Evolutionary conservation across 2,113 vertebrate genomes (phyloP).

Genomic region (Xiphorhynchus elegans): DNA sequence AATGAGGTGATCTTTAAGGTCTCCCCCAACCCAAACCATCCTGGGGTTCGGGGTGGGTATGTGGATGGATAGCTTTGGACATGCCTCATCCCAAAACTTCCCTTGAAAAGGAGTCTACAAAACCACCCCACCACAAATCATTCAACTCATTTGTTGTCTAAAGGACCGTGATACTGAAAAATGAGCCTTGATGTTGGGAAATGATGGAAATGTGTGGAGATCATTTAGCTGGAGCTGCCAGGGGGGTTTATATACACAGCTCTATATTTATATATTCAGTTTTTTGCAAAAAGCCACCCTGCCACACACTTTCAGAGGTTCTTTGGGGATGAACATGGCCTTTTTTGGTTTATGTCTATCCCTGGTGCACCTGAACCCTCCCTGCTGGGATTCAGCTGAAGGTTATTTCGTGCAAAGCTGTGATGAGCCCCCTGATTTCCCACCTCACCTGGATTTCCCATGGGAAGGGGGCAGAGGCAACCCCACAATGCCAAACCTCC

Average conservation of each 20-base stretch:
- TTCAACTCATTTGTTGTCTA: neutral
- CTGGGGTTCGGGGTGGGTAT: neutral
- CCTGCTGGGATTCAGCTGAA: neutral
- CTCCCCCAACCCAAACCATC: neutral
- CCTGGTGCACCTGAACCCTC: neutral
- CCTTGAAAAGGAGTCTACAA: neutral
- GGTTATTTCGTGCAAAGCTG: neutral
- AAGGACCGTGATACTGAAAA: conserved; percentile 1
- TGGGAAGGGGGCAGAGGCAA: neutral
- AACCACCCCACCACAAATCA: neutral
- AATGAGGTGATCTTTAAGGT: neutral
- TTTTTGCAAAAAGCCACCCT: neutral
- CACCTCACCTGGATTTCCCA: neutral
- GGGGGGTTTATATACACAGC: neutral
- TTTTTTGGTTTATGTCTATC: neutral
- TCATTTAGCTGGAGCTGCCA: neutral
- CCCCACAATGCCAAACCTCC: accelerated
- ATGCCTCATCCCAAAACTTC: neutral
- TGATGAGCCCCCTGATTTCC: accelerated
- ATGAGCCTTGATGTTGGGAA: conserved; percentile 8
- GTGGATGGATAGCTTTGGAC: neutral
- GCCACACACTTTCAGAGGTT: neutral
- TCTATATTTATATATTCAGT: neutral
- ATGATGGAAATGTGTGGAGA: conserved; percentile 30
- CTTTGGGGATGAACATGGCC: conserved; percentile 2